Evolutionary conservation across 2,888 invertebrate genomes (phyloP).

Genomic region (Amaurobius ferox): DNA sequence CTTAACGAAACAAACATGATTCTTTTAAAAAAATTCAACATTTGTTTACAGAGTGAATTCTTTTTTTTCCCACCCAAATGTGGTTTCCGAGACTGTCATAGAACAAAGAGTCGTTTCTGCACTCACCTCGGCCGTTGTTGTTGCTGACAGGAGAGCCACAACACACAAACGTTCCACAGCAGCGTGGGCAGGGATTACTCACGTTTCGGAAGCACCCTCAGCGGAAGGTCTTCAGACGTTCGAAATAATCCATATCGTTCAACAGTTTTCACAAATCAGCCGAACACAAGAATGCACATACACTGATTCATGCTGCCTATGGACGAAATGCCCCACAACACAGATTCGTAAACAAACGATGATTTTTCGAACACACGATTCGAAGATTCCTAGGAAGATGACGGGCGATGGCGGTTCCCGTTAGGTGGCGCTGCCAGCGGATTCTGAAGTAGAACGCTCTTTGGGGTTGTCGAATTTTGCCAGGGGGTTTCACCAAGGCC

Average conservation of each 20-base stretch:
- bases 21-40: no score
- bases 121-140: constrained; percentile 16
- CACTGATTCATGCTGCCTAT: background rate
- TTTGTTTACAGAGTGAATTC: no score
- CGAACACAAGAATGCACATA: background rate
- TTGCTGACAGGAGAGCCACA: constrained; percentile 3
- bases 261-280: background rate
- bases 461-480: background rate
- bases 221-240: background rate
- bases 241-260: background rate
- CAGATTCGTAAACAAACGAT: background rate
- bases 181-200: background rate
- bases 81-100: no score
- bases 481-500: background rate
- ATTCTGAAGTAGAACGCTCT: background rate
- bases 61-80: no score
- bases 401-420: background rate
- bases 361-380: constrained; percentile 5
- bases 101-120: background rate
- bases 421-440: background rate
- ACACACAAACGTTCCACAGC: background rate
- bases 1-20: no score
- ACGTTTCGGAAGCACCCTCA: background rate
- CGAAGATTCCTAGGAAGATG: background rate
- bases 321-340: background rate